These are phyloP conservation scores for Semnornis frantzii DNA, from an alignment of 2,113 vertebrate genomes.

Conservation along the genomic window DNA sequence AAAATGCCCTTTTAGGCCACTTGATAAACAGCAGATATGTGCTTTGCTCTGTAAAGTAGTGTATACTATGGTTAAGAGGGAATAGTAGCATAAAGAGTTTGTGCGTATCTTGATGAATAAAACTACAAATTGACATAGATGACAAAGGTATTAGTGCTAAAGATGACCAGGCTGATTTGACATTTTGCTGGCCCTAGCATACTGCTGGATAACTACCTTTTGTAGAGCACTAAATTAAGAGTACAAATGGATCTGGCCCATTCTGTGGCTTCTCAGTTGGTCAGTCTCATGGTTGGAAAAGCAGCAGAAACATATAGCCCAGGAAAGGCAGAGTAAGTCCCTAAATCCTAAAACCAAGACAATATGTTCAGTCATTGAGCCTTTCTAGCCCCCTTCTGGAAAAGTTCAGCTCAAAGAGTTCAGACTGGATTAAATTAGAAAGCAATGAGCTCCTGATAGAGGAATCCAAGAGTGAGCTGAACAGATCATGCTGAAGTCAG, in stretches of 20 bases:
- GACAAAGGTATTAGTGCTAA: not conserved
- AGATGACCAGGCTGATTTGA: not conserved
- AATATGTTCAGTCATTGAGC: not conserved
- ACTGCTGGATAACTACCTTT: not conserved
- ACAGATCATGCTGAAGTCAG: not conserved
- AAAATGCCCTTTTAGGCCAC: not conserved
- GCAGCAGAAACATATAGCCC: not conserved
- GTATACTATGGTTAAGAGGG: not conserved
- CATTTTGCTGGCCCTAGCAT: not conserved
- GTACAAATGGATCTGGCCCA: not conserved
- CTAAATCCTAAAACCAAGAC: not conserved
- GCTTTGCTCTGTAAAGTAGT: not conserved
- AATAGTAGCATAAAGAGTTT: not conserved
- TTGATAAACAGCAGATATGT: not conserved
- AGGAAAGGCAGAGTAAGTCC: not conserved
- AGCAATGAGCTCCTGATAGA: not conserved
- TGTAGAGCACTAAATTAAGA: not conserved
- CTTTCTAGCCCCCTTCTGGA: not conserved
- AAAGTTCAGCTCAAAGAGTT: not conserved
- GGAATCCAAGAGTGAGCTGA: not conserved
- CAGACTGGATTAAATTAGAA: not conserved
- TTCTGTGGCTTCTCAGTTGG: not conserved
- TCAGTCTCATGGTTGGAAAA: not conserved
- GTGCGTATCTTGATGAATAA: not conserved
- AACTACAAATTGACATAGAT: not conserved